These are phyloP conservation scores for Clangula hyemalis DNA, from an alignment of 2,797 vertebrate species.

Conservation along the genomic window DNA sequence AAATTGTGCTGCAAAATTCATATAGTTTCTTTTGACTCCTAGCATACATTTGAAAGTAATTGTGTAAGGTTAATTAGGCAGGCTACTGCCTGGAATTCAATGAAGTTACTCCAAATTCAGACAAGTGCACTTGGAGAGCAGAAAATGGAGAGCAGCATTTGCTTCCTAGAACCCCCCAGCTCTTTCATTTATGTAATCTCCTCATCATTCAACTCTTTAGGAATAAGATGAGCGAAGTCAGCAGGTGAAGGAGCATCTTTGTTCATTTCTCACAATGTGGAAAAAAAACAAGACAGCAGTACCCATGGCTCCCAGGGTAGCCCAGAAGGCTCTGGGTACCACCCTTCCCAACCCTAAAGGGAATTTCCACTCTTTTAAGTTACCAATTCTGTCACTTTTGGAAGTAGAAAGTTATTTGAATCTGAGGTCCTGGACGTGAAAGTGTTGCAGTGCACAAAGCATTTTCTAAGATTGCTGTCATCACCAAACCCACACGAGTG, in stretches of 20 bases:
- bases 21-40: neutral
- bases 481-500: neutral
- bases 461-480: neutral
- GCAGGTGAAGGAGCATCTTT: neutral
- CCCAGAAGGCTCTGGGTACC: neutral
- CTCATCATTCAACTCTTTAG: neutral
- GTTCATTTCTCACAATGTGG: neutral
- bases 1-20: slow-evolving; percentile 1
- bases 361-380: neutral
- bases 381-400: neutral
- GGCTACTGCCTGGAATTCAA: neutral
- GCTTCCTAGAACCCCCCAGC: neutral
- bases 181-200: neutral
- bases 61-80: neutral
- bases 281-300: neutral
- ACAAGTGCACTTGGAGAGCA: neutral
- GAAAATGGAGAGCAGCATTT: neutral
- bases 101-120: neutral
- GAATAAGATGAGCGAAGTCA: neutral
- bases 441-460: neutral
- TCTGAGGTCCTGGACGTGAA: neutral
- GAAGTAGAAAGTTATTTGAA: neutral
- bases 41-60: neutral
- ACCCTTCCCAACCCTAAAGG: neutral
- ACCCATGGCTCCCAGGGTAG: neutral